These are phyloP conservation scores for Alcedo quadribrachys DNA, from an alignment of 2,797 vertebrate genomes.

Conservation along the genomic window DNA sequence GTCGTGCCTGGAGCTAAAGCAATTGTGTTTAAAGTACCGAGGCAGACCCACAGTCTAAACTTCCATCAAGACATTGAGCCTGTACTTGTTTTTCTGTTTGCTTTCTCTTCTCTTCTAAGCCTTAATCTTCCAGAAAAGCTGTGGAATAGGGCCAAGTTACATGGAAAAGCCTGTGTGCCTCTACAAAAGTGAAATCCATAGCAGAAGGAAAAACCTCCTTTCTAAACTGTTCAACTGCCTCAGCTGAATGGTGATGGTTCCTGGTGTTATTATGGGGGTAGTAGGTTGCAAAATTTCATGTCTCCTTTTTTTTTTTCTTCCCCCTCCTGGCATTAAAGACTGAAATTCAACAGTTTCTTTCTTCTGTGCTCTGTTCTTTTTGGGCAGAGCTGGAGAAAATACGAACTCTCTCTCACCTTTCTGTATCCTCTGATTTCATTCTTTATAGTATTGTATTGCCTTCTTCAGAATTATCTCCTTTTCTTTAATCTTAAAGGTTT, in stretches of 20 bases:
- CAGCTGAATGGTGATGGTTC: not conserved
- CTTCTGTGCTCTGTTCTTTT: conserved; percentile 56
- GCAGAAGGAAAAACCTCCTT: conserved; percentile 15
- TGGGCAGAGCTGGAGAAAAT: conserved; percentile 38
- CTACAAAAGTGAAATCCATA: not conserved
- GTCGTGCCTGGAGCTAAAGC: conserved; percentile 32
- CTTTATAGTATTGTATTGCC: conserved; percentile 48
- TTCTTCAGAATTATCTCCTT: conserved; percentile 57
- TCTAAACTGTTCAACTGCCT: not conserved
- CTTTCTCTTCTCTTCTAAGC: not conserved
- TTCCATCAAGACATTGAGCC: not conserved
- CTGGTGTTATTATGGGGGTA: conserved; percentile 39
- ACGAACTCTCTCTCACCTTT: conserved; percentile 63
- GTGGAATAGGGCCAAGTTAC: not conserved
- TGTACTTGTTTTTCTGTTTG: conserved; percentile 25
- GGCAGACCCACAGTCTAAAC: not conserved
- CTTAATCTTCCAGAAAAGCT: conserved; percentile 4
- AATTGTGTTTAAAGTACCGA: conserved; percentile 30
- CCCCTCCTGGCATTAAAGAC: conserved; percentile 24
- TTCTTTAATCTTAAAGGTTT: conserved; percentile 63
- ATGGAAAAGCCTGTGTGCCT: not conserved
- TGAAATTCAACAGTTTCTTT: conserved; percentile 61
- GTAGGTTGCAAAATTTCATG: conserved; percentile 35
- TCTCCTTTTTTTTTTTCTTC: accelerated
- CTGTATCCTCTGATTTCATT: conserved; percentile 49